Conservation (phyloP, 2,888 invertebrate species). For the Chesias legatella region DNA sequence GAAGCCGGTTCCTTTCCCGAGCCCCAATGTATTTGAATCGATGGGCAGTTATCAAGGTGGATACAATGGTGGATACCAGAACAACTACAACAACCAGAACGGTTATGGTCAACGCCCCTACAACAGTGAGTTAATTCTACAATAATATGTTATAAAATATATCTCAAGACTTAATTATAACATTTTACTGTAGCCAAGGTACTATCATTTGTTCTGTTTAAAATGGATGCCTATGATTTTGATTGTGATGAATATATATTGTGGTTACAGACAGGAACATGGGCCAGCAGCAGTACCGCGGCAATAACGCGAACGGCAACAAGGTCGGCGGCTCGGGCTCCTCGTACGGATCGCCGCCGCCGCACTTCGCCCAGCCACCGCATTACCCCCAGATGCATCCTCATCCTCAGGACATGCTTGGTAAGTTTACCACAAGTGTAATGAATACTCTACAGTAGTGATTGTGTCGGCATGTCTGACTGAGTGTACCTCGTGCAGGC, state of each 20-base stretch:
- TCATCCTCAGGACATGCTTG: conserved; percentile 76
- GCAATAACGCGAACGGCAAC: conserved; percentile 57
- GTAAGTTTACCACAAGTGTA: conserved; percentile 42
- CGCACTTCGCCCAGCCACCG: conserved; percentile 69
- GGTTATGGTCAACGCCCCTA: conserved; percentile 71
- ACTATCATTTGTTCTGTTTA: conserved; percentile 1
- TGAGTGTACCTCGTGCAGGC: conserved; percentile 52
- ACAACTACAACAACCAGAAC: conserved; percentile 70
- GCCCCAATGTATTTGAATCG: conserved; percentile 79
- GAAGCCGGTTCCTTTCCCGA: conserved; percentile 79
- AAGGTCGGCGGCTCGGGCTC: conserved; percentile 68
- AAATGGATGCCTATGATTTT: not conserved
- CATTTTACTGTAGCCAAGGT: too few relatives aligned
- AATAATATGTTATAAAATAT: too few relatives aligned
- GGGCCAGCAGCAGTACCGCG: conserved; percentile 68
- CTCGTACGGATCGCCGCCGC: conserved; percentile 74
- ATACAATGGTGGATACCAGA: conserved; percentile 75
- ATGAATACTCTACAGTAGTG: too few relatives aligned
- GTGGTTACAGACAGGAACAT: conserved; percentile 55
- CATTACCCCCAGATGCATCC: conserved; percentile 74
- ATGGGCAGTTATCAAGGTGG: conserved; percentile 80
- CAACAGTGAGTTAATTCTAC: conserved; percentile 56
- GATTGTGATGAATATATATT: conserved; percentile 1
- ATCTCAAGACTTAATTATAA: too few relatives aligned
- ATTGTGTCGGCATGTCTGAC: not conserved